Conservation (phyloP, 2,888 invertebrate species). For the Dusona sp. region DNA sequence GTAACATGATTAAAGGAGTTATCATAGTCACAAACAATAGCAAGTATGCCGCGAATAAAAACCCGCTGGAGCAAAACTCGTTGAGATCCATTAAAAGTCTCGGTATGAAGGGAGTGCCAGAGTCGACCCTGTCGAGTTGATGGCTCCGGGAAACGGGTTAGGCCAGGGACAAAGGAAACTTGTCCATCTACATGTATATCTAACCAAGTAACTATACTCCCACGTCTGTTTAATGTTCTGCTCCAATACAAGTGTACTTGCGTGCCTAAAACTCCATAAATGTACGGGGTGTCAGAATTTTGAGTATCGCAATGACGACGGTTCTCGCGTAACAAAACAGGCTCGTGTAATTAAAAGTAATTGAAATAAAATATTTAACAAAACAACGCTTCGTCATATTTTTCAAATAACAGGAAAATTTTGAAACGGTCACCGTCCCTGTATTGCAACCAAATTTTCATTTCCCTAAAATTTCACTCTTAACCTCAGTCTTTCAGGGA, state of each 20-base stretch:
- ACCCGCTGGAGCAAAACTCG: conserved; percentile 41
- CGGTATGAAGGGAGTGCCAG: conserved; percentile 4
- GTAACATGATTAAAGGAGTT: conserved; percentile 41
- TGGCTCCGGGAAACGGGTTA: conserved; percentile 43
- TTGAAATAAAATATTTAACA: neutral
- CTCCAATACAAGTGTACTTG: conserved; percentile 29
- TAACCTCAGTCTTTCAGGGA: too few species aligned
- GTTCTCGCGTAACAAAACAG: neutral
- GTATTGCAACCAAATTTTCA: too few species aligned
- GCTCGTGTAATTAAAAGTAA: neutral
- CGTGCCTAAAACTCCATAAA: conserved; percentile 17
- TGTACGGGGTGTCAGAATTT: neutral
- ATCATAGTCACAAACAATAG: conserved; percentile 37
- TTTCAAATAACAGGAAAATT: too few species aligned
- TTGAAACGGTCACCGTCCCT: too few species aligned
- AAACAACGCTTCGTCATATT: neutral
- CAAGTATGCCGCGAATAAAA: conserved; percentile 13
- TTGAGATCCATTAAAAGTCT: conserved; percentile 54
- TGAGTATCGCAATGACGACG: neutral
- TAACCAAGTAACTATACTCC: conserved; percentile 3
- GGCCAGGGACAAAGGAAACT: conserved; percentile 53
- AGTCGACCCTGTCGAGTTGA: conserved; percentile 15
- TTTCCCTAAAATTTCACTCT: too few species aligned
- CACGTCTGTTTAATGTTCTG: conserved; percentile 8
- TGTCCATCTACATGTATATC: conserved; percentile 16